Base-by-base conservation (phyloP, 2,888 invertebrate species). In the Drosophila cognata region DNA sequence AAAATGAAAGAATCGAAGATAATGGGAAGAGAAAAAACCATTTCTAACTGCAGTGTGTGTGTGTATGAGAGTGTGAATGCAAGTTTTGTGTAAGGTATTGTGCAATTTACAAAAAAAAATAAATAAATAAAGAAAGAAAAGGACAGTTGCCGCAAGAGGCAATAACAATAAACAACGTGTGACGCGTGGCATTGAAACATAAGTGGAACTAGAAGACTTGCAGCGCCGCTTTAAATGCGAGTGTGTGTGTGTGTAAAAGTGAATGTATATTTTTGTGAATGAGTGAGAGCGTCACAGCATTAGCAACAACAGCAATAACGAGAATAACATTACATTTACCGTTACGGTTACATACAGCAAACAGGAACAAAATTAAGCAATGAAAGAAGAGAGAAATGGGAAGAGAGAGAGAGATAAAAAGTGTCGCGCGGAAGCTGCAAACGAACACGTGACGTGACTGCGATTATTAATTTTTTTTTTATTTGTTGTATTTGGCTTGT, bases 171-270 rank as follows among this genome's bases (percentile, higher is more conserved):
- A 56, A 55, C 43, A 74, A 74, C 38, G 43, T 64, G 63, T 41
- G 51, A 75, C 56, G 69, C 66, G 50, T 77, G 76, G 59, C 71
- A 79, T 75, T 78, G 65, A 81, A 81, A 78, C 51, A 59, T 68
- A 68, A 61, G 69, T 43, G 48, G 35, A 74, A 74, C 62, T 57
- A 57, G 29, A 31, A 64, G 66, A 61, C 35, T 36, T 60, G 21
- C 41, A 66, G 61, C 36, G 48, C 38, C 58, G 29, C n/a, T 52
- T 13, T 7, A 5, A 52, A 2, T 29, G 33, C 8, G 21, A 59
- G 36, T 56, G 55, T 41, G 21, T 55, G 28, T 52, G 4, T 51
- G 57, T 48, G 31, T 50, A 43, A 48, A 51, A 25, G 28, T 56
- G 7, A 38, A 13, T 13, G 18, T 11, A 13, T 2, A 21, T 28